Evolutionary conservation across 2,797 vertebrate genomes (phyloP), one percentile per base, ranked within the genome.

Genomic region (Loriculus beryllinus): DNA sequence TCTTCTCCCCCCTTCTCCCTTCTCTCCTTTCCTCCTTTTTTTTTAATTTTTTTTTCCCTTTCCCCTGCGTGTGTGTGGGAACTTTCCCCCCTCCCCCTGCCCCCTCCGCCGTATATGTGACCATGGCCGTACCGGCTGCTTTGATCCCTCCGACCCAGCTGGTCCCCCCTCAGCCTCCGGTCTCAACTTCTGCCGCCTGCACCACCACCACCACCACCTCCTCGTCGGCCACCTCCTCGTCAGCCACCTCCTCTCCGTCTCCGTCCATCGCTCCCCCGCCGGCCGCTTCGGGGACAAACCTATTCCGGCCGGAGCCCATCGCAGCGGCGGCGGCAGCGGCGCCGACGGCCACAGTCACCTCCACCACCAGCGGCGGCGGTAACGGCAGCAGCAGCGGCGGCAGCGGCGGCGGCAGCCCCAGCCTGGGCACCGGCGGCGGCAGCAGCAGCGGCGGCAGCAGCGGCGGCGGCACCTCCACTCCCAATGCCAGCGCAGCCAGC

Each of bases 81-180:
- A 94, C 91, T 89, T 95, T 94, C 90, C 93, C 81, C 67, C 68
- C 64, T 40, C 80, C 82, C 89, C 82, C 94, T 88, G 92, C 93
- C 79, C 83, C 81, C 81, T 74, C 72, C 62, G 47, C 62, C 96
- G 96, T 98, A 95, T 98, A 98, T 98, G 98, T 98, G 98, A 98
- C 98, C 98, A 99, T 99, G 99, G 99, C 99, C 97, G 98, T 98
- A 95, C 99, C 99, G 98, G 99, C 98, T 98, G 98, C 99, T 98
- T 97, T 99, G 97, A 98, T 99, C 98, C 98, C 99, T 96, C 98
- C 98, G 95, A 98, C 98, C 97, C 98, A 98, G 96, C 98, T 99
- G 97, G 98, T 98, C 90, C 98, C 98, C 93, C 98, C 98, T 64
- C 98, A 98, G 95, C 98, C 98, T 97, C 98, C 98, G 97, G 98